Evolutionary conservation across 1,140 invertebrate genomes (phyloP).

Genomic region (Bombus pyrosoma): DNA sequence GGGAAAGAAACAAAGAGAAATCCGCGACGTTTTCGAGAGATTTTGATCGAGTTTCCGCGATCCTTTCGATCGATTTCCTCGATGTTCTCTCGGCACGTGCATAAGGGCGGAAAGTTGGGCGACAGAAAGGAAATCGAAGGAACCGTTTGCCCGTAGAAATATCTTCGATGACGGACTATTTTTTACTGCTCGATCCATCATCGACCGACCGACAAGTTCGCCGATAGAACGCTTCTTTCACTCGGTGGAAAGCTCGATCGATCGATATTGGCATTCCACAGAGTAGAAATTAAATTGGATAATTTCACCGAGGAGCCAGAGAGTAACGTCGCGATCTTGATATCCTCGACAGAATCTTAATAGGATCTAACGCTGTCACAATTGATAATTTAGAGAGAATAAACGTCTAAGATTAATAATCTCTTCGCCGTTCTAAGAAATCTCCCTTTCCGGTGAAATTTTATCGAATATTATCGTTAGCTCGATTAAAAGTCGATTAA

Average conservation of each 20-base stretch:
- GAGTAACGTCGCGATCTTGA: not conserved
- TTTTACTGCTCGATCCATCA: not conserved
- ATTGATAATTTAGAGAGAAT: not conserved
- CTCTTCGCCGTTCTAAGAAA: not conserved
- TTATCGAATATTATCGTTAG: not conserved
- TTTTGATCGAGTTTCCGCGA: not conserved
- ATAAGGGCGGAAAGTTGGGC: not conserved
- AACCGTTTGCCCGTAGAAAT: not conserved
- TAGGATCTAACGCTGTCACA: not conserved
- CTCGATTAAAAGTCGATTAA: not conserved
- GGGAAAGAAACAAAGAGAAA: not conserved
- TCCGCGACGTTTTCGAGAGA: not conserved
- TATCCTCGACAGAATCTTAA: no score
- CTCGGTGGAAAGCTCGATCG: not conserved
- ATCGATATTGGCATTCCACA: not conserved
- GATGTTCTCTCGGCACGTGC: not conserved
- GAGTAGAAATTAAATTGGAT: not conserved
- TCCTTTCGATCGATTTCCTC: constrained; percentile 2
- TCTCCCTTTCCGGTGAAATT: not conserved
- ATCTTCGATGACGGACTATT: not conserved
- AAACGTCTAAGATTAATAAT: not conserved
- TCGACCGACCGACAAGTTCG: not conserved
- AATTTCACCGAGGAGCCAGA: not conserved
- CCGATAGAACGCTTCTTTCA: not conserved
- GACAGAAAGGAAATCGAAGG: constrained; percentile 40